phyloP scores from a whole-genome alignment of 2,888 invertebrate species.

The Lamproptera curius region DNA sequence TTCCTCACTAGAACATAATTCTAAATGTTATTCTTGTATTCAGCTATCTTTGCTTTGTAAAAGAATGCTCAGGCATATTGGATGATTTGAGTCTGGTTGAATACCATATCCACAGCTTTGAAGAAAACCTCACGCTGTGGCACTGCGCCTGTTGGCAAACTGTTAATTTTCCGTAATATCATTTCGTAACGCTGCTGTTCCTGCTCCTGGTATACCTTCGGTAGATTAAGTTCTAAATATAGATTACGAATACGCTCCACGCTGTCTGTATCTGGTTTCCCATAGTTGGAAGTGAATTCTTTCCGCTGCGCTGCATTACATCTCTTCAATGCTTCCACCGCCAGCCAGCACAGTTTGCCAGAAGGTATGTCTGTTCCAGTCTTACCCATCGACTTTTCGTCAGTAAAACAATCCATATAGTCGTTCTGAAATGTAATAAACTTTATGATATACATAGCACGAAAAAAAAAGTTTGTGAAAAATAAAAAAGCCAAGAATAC shows the following conservation, averaged over 20 bases:
- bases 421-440: conserved; percentile 79
- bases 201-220: conserved; percentile 82
- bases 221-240: conserved; percentile 81
- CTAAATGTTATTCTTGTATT: no score
- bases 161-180: conserved; percentile 32
- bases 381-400: conserved; percentile 90
- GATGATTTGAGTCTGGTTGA: conserved; percentile 10
- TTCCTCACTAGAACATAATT: no score
- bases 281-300: conserved; percentile 81
- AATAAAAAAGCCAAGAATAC: background rate
- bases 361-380: conserved; percentile 93
- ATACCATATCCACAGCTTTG: conserved; percentile 11
- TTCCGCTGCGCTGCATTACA: conserved; percentile 80
- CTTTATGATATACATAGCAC: no score
- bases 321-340: conserved; percentile 88
- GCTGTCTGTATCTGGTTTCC: conserved; percentile 79
- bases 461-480: background rate
- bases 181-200: conserved; percentile 86
- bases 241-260: conserved; percentile 62
- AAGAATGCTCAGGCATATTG: conserved; percentile 2
- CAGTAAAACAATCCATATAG: conserved; percentile 92
- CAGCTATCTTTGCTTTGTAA: no score
- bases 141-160: conserved; percentile 6
- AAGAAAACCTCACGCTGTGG: conserved; percentile 5
- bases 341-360: conserved; percentile 96